These are phyloP conservation scores for Nemoura dubitans DNA, from an alignment of 2,888 invertebrate species.

Conservation along the genomic window DNA sequence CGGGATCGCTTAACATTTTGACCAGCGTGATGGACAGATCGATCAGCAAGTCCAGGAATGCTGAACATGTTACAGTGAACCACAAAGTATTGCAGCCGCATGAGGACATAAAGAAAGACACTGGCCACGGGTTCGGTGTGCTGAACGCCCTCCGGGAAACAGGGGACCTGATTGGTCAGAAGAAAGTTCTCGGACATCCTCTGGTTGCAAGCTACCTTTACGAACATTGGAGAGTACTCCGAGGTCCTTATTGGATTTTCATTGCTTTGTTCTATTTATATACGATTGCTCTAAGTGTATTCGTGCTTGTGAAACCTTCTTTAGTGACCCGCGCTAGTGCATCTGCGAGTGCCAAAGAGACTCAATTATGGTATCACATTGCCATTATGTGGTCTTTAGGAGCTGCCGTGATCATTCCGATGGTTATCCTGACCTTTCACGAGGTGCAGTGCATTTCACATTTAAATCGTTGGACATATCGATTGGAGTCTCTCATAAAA, in stretches of 20 bases:
- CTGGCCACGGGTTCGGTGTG: neutral
- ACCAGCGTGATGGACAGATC: neutral
- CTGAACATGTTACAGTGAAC: neutral
- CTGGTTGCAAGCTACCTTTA: neutral
- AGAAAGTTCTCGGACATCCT: conserved; percentile 3
- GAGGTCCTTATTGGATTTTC: neutral
- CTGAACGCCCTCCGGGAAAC: neutral
- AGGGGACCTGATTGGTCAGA: neutral
- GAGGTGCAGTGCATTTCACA: neutral
- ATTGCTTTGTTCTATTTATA: neutral
- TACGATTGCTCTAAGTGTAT: neutral
- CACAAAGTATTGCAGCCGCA: neutral
- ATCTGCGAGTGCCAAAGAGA: neutral
- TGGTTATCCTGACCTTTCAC: neutral
- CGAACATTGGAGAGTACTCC: neutral
- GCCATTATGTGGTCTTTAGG: neutral
- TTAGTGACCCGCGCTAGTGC: neutral
- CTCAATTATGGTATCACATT: neutral
- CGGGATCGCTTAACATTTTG: neutral
- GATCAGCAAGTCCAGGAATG: neutral
- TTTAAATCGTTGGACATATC: neutral
- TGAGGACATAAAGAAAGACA: neutral
- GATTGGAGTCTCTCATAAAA: neutral
- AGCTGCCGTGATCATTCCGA: neutral
- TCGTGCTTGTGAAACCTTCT: neutral